These are phyloP conservation scores for Columbina picui DNA, from an alignment of 2,113 vertebrate species.

Conservation along the genomic window DNA sequence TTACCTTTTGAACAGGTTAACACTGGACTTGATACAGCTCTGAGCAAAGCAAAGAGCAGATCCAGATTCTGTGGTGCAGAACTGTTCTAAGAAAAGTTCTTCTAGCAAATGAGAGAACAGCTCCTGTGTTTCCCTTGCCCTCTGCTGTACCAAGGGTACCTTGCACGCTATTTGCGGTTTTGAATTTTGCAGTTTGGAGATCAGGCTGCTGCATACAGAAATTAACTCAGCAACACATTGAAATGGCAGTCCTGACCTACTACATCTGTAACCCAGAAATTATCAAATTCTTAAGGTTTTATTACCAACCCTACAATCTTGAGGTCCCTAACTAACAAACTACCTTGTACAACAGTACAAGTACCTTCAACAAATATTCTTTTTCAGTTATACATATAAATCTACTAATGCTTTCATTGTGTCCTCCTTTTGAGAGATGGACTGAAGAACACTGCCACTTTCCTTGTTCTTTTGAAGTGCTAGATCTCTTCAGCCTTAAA, in stretches of 20 bases:
- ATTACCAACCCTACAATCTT: not conserved
- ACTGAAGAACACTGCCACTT: not conserved
- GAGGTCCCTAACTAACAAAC: not conserved
- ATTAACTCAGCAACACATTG: not conserved
- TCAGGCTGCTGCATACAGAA: not conserved
- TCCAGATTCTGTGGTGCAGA: not conserved
- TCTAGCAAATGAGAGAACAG: not conserved
- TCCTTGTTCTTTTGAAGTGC: not conserved
- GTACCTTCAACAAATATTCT: not conserved
- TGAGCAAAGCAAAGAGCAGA: not conserved
- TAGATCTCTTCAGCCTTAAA: not conserved
- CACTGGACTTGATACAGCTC: not conserved
- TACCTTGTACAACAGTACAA: not conserved
- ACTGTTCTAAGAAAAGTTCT: not conserved
- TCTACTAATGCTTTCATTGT: not conserved
- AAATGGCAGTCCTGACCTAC: not conserved
- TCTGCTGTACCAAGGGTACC: not conserved
- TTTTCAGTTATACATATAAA: not conserved
- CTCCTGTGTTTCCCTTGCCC: not conserved
- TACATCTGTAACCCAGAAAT: not conserved
- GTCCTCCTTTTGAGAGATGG: not conserved
- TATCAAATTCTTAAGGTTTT: not conserved
- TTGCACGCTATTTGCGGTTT: accelerated
- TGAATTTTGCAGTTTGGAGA: not conserved
- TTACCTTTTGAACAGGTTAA: not conserved